Percentiles rank a stretch among this genome's conserved stretches.
These are phyloP conservation scores for Onychomys leucogaster DNA, from an alignment of 2,797 vertebrate species.

Conservation along the genomic window DNA sequence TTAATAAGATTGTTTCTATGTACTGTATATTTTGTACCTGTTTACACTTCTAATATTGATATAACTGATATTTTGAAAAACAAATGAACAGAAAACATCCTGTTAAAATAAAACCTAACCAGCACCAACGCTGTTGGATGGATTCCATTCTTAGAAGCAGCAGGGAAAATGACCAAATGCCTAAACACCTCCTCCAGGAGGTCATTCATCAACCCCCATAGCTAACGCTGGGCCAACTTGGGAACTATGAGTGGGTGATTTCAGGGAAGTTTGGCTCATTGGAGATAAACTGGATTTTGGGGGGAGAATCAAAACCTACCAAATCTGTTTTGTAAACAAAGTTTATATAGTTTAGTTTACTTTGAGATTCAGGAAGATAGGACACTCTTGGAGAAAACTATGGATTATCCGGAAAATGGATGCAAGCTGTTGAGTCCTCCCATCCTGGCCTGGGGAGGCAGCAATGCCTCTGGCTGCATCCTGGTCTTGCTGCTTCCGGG, in stretches of 20 bases:
- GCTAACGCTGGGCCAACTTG: not conserved
- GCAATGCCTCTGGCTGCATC: not conserved
- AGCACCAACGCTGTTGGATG: constrained; percentile 59
- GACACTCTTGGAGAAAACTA: not conserved
- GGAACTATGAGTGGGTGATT: not conserved
- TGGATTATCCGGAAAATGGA: not conserved
- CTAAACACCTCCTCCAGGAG: too few relatives aligned
- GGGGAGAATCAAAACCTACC: not conserved
- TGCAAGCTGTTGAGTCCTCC: not conserved
- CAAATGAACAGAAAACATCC: constrained; percentile 74
- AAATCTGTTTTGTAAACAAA: not conserved
- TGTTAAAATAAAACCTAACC: constrained; percentile 84
- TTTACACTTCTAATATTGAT: constrained; percentile 84
- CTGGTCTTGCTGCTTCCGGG: not conserved
- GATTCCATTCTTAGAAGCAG: constrained; percentile 65
- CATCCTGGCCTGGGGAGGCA: not conserved
- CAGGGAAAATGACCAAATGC: too few relatives aligned
- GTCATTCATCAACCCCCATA: not conserved
- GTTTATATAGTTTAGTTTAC: not conserved
- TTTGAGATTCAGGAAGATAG: not conserved
- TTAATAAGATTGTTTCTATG: constrained; percentile 81
- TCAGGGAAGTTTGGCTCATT: not conserved
- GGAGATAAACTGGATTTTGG: not conserved
- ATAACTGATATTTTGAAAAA: constrained; percentile 83
- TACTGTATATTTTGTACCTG: constrained; percentile 85